A percentile compares a stretch with the other conserved stretches of the same genome.
These are phyloP conservation scores for Drosophila lini DNA, from an alignment of 1,140 invertebrate genomes.

Conservation along the genomic window DNA sequence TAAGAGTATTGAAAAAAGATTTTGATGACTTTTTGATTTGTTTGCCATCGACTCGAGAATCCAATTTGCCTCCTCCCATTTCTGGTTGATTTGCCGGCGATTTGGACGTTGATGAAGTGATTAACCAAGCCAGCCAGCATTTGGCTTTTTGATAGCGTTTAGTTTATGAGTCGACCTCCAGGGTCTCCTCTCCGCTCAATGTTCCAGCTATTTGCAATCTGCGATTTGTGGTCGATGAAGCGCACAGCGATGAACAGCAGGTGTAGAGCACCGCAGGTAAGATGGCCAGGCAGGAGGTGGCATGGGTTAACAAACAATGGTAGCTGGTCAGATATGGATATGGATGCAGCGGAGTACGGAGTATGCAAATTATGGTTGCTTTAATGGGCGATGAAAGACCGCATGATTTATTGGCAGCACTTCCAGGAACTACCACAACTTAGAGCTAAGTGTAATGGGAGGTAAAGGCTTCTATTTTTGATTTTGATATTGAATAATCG, in stretches of 20 bases:
- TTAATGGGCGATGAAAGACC: slow-evolving; percentile 21
- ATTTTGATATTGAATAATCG: not conserved
- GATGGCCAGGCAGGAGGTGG: no score
- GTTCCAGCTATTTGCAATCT: slow-evolving; percentile 23
- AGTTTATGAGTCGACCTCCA: slow-evolving; percentile 63
- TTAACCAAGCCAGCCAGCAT: slow-evolving; percentile 61
- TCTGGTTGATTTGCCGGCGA: slow-evolving; percentile 52
- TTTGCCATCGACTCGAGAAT: slow-evolving; percentile 49
- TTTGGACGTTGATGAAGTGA: slow-evolving; percentile 78
- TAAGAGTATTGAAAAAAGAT: slow-evolving; percentile 27
- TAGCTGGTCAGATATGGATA: slow-evolving; percentile 21
- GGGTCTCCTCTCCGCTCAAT: slow-evolving; percentile 18
- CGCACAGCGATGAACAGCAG: slow-evolving; percentile 45
- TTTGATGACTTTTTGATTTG: slow-evolving; percentile 56
- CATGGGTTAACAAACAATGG: not conserved
- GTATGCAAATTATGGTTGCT: slow-evolving; percentile 36
- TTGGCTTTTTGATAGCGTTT: slow-evolving; percentile 61
- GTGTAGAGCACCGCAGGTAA: slow-evolving; percentile 34
- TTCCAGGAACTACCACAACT: slow-evolving; percentile 12
- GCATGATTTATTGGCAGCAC: slow-evolving; percentile 21
- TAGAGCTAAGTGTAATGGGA: not conserved
- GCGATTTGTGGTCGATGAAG: slow-evolving; percentile 36
- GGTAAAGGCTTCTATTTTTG: not conserved
- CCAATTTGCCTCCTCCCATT: slow-evolving; percentile 30
- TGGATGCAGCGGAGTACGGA: not conserved